phyloP scores from a whole-genome alignment of 2,113 vertebrate genomes.

The Bubo scandiacus region DNA sequence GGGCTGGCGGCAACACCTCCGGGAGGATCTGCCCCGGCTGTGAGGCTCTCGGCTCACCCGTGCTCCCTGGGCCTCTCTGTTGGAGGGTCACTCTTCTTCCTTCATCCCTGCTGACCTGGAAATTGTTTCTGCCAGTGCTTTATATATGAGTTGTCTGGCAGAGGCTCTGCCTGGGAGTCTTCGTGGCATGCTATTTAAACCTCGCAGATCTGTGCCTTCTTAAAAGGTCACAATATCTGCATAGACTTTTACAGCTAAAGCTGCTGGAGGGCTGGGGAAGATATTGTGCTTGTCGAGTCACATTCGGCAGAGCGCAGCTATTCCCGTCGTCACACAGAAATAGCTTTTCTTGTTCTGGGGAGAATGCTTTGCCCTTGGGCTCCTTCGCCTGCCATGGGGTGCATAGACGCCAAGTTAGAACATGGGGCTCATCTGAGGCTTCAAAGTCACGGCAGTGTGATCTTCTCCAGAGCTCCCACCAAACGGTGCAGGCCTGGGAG shows the following conservation, averaged over 20 bases:
- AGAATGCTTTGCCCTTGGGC: neutral
- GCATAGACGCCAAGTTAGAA: rapidly evolving
- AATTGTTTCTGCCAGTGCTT: neutral
- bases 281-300: neutral
- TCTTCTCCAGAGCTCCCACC: neutral
- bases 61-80: neutral
- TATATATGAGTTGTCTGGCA: neutral
- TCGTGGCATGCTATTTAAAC: neutral
- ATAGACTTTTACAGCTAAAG: neutral
- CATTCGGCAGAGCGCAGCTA: neutral
- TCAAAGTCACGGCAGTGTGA: rapidly evolving
- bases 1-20: neutral
- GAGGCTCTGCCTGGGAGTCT: neutral
- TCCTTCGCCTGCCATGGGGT: neutral
- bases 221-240: conserved; percentile 1
- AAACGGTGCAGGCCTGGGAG: rapidly evolving
- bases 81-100: neutral
- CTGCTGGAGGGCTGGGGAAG: conserved; percentile 5
- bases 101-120: conserved; percentile 20
- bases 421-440: rapidly evolving
- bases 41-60: neutral
- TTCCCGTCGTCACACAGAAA: neutral
- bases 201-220: neutral
- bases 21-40: neutral
- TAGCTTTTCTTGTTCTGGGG: neutral